A percentile compares a stretch with the other conserved stretches of the same genome.
These are phyloP conservation scores for Xanthia togata DNA, from an alignment of 2,888 invertebrate genomes.

Conservation along the genomic window DNA sequence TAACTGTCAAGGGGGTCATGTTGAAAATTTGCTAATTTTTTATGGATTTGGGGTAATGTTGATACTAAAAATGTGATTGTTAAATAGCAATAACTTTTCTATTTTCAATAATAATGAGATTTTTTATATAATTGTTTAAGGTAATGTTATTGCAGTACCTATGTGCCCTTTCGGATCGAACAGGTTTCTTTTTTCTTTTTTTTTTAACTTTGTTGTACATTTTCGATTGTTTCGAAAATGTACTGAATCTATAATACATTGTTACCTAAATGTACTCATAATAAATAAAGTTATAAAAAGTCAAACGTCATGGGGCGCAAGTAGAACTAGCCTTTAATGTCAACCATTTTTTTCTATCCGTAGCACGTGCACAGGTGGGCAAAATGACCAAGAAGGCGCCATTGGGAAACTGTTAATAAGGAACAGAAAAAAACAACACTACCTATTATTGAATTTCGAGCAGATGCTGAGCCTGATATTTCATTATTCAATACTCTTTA, in stretches of 20 bases:
- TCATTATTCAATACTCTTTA: slow-evolving; percentile 64
- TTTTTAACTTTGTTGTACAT: too few relatives aligned
- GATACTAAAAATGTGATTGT: too few relatives aligned
- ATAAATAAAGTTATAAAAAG: neutral
- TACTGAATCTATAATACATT: neutral
- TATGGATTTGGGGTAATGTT: too few relatives aligned
- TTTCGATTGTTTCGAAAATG: too few relatives aligned
- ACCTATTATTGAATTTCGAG: slow-evolving; percentile 50
- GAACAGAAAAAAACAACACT: slow-evolving; percentile 31
- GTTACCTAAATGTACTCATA: neutral
- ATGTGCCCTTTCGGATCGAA: too few relatives aligned
- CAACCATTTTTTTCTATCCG: slow-evolving; percentile 42
- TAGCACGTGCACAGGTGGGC: slow-evolving; percentile 66
- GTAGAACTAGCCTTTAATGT: slow-evolving; percentile 15
- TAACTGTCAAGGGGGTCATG: too few relatives aligned
- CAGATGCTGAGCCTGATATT: slow-evolving; percentile 63
- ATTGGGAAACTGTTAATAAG: slow-evolving; percentile 44
- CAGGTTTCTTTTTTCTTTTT: too few relatives aligned
- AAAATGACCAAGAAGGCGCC: slow-evolving; percentile 55
- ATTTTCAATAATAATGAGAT: too few relatives aligned
- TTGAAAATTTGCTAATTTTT: too few relatives aligned
- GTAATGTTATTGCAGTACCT: too few relatives aligned
- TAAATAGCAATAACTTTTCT: too few relatives aligned
- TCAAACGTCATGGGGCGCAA: slow-evolving; percentile 19
- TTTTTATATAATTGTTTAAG: too few relatives aligned